Percentiles rank a stretch among this genome's conserved stretches.
These are phyloP conservation scores for Bubalus kerabau DNA, from an alignment of 2,113 vertebrate genomes.

Conservation along the genomic window DNA sequence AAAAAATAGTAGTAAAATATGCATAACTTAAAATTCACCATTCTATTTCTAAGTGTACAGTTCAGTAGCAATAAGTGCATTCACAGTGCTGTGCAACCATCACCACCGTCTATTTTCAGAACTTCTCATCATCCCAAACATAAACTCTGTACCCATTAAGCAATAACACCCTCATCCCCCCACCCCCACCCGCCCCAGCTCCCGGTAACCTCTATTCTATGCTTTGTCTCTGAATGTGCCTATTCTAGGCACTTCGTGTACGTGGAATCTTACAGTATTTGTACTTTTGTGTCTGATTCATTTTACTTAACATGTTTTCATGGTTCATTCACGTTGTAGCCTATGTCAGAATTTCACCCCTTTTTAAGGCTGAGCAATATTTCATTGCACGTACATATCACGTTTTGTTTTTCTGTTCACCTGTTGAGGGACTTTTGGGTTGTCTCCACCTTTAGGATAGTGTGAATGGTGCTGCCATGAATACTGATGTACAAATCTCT, in stretches of 20 bases:
- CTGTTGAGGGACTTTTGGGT: neutral
- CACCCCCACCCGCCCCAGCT: neutral
- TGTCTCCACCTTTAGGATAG: neutral
- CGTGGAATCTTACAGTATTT: neutral
- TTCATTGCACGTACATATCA: neutral
- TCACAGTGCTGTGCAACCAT: neutral
- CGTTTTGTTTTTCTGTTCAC: neutral
- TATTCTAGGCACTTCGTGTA: neutral
- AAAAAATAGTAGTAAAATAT: neutral
- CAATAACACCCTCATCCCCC: neutral
- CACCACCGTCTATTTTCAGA: neutral
- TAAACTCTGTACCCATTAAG: neutral
- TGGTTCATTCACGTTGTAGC: neutral
- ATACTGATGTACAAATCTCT: neutral
- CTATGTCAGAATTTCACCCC: neutral
- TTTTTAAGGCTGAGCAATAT: neutral
- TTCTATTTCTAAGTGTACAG: neutral
- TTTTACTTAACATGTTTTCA: neutral
- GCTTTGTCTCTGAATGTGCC: neutral
- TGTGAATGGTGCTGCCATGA: neutral
- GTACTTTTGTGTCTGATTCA: neutral
- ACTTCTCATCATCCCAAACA: neutral
- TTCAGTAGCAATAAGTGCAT: neutral
- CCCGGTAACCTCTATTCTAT: neutral
- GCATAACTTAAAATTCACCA: neutral